These are phyloP conservation scores for Eurois occulta DNA, from an alignment of 2,888 invertebrate species.

Conservation along the genomic window DNA sequence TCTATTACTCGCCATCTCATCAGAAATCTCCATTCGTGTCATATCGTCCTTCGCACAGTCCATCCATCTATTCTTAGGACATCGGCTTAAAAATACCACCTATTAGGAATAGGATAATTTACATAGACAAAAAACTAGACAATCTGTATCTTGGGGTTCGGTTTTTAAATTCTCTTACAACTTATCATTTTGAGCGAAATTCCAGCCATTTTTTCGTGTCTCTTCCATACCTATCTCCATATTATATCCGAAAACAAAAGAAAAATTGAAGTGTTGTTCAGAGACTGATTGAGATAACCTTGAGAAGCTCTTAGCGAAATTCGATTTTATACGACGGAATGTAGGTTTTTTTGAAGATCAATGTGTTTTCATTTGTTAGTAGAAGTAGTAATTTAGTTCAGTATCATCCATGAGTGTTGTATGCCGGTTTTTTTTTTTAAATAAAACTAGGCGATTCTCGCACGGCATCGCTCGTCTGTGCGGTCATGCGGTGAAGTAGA, in stretches of 20 bases:
- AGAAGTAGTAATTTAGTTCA: slow-evolving; percentile 17
- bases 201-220: neutral
- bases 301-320: slow-evolving; percentile 54
- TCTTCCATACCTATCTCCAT: neutral
- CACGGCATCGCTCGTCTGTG: neutral
- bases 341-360: slow-evolving; percentile 33
- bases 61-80: no score
- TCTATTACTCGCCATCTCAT: neutral
- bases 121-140: no score
- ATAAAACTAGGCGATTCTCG: neutral
- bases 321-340: slow-evolving; percentile 38
- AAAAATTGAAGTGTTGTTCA: slow-evolving; percentile 40
- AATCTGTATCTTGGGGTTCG: neutral
- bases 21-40: neutral
- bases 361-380: slow-evolving; percentile 38
- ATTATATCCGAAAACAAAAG: slow-evolving; percentile 41
- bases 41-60: no score
- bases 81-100: no score
- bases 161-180: neutral
- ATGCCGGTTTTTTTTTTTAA: neutral
- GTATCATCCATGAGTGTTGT: neutral
- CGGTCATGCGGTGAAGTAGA: neutral
- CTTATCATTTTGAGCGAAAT: neutral
- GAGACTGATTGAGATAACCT: slow-evolving; percentile 47
- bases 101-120: no score